Conservation (phyloP, 2,797 vertebrate genomes). For the Basileuterus tristriatus region DNA sequence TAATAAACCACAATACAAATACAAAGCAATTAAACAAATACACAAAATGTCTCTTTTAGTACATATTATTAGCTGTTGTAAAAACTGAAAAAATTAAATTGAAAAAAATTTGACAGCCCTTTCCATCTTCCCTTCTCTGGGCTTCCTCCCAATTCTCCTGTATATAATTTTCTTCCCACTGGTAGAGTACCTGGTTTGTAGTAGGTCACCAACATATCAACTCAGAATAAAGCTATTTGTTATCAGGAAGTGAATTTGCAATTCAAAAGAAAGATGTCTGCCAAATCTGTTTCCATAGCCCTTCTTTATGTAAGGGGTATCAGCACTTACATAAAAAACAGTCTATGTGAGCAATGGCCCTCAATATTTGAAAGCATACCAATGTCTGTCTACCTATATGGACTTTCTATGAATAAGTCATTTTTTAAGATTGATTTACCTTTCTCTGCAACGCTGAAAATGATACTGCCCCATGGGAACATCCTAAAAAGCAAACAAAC, state of each 20-base stretch:
- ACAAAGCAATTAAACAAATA: background rate
- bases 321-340: background rate
- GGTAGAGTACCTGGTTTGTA: background rate
- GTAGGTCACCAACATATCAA: background rate
- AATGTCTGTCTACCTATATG: background rate
- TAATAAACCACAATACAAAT: background rate
- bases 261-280: background rate
- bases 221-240: background rate
- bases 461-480: slow-evolving; percentile 93
- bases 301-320: background rate
- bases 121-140: background rate
- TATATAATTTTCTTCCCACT: background rate
- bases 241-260: background rate
- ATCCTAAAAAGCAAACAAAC: slow-evolving; percentile 75
- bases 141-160: background rate
- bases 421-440: slow-evolving; percentile 28
- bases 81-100: background rate
- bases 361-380: background rate
- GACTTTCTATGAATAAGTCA: background rate
- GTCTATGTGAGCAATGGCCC: background rate
- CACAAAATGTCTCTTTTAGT: background rate
- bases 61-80: background rate
- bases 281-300: background rate
- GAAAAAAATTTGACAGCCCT: background rate
- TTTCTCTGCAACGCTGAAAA: slow-evolving; percentile 87